Evolutionary conservation across 1,140 invertebrate genomes (phyloP), one percentile per base, ranked within the genome.

Genomic region (Periplaneta americana): DNA sequence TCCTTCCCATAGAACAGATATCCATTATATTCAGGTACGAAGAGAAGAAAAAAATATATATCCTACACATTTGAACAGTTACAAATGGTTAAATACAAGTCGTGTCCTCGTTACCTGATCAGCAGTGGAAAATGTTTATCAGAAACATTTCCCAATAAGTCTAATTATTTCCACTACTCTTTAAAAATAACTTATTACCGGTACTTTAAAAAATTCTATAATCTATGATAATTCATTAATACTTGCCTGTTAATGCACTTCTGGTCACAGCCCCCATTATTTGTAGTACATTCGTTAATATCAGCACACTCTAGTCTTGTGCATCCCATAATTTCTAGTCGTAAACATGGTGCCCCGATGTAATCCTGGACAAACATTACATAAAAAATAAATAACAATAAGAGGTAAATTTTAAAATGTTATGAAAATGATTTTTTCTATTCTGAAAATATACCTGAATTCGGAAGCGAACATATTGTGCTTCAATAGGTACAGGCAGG

Each of bases 251-350:
- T 98, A 74, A 97, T 91, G 89, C 97, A 98, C 88, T 97, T 96
- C 85, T 98, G 97, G 85, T 98, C 95, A 88, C 98, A 99, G 31
- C 96, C 96, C 13, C 97, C 98, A 87, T 99, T 99, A 82, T 95
- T 94, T 31, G 90, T 91, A 77, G 91, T 91, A 88, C 98, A 99
- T 88, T 99, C 98, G 86, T 99, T 98, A 36, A 98, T 93, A 87
- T 99, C 97, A 15, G 91, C 91, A 87, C 98, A 99, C 85, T 98
- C 96, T 83, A 98, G 90, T 83, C 96, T 90, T 0, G 95, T 95
- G 87, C 97, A 98, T 11, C 97, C 97, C 94, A 98, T 97, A 28
- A 98, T 91, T 90, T 99, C 98, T 48, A 99, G 86, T 87, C 97
- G 95, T 80, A 98, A 88, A 85, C 97, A 99, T 5, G 97, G 97